Conservation (phyloP, 2,888 invertebrate genomes). For the Drosophila buzzatii region DNA sequence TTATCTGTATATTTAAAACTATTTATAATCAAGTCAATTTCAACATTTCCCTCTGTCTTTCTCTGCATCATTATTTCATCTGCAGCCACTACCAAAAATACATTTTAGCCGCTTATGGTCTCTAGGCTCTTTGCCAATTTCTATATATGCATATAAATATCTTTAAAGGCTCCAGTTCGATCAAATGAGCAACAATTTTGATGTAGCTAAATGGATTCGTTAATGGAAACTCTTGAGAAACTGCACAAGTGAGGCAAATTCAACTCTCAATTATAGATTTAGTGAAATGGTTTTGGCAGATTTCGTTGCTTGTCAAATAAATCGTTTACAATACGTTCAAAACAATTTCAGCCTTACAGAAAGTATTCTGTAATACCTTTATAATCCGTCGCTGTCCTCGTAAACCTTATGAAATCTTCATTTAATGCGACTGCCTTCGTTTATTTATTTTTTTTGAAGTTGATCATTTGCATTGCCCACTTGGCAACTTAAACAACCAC, state of each 20-base stretch:
- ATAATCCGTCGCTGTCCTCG: slow-evolving; percentile 49
- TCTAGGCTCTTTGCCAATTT: slow-evolving; percentile 48
- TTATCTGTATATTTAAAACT: slow-evolving; percentile 4
- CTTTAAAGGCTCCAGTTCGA: slow-evolving; percentile 28
- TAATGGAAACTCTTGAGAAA: slow-evolving; percentile 35
- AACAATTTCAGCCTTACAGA: slow-evolving; percentile 2
- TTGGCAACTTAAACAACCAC: slow-evolving; percentile 53
- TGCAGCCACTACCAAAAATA: slow-evolving; percentile 16
- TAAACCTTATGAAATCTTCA: slow-evolving; percentile 39
- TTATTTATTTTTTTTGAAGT: slow-evolving; percentile 51
- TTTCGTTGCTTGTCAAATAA: background rate
- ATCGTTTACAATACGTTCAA: background rate
- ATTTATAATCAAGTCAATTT: slow-evolving; percentile 20
- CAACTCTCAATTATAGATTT: slow-evolving; percentile 4
- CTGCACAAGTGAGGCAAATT: background rate
- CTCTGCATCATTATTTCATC: slow-evolving; percentile 15
- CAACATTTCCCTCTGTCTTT: background rate
- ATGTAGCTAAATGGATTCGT: slow-evolving; percentile 63
- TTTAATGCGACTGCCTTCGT: slow-evolving; percentile 48
- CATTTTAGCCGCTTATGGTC: slow-evolving; percentile 42
- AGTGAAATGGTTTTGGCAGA: background rate
- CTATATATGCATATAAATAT: slow-evolving; percentile 11
- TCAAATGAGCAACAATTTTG: slow-evolving; percentile 21
- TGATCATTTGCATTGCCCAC: slow-evolving; percentile 48
- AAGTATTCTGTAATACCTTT: slow-evolving; percentile 6